Base-by-base conservation (phyloP, 2,888 invertebrate genomes). In the Uloborus plumipes region DNA sequence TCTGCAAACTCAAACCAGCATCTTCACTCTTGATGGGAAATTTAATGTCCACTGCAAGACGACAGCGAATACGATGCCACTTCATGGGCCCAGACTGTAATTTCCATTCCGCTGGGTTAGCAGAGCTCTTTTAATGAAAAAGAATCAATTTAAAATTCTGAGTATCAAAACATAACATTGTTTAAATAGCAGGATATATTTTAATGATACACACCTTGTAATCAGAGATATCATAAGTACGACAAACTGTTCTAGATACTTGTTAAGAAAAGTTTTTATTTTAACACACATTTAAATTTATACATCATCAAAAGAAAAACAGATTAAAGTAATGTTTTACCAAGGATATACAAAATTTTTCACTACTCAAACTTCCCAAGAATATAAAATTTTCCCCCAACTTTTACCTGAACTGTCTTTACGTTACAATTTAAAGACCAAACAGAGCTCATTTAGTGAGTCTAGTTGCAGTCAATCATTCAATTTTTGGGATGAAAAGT, bases 21-120 rank as follows among this genome's bases (percentile, higher is more conserved):
- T 92, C 91, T 86, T 92, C 90, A 53, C 92, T 91, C 84, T 92
- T 89, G 26, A 95, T 92, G 71, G 94, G 93, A 88, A 94, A 93
- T 16, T 93, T 89, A 86, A 93, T 92, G 89, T 95, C 93, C 88
- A 96, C 91, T 86, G 94, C 93, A 87, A 94, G 92, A 86, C 92
- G 92, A 85, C 94, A 93, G 87, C 95, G 93, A 31, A 96, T 88
- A 85, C 93, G 91, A 86, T 93, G 92, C 95, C 95, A 96, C 85
- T 92, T 93, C 26, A 92, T 92, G 1, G 91, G 88, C 87, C 93
- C 93, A 0, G 92, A 90, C 86, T 93, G 90, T 88, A 94, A 93
- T 88, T 94, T 95, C 91, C 94, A 93, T 31, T 96, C 95, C 39
- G 93, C 93, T 14, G 93, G 92, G 85, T 92, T 93, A 53, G 92